phyloP scores from a whole-genome alignment of 2,113 vertebrate genomes.

The Lepus timidus region DNA sequence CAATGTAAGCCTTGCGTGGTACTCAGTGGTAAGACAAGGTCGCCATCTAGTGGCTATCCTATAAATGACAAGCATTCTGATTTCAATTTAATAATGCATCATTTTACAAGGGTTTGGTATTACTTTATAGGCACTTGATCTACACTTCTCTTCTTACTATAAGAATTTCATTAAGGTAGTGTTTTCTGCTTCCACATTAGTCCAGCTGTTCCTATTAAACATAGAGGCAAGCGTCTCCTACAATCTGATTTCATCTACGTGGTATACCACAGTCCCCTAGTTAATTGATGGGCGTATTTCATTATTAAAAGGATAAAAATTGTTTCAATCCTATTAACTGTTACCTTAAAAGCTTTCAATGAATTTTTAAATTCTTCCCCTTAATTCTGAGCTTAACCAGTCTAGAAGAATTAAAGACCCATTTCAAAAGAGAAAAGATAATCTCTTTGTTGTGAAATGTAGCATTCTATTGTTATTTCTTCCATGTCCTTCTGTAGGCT shows the following conservation, averaged over 20 bases:
- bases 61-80: not conserved
- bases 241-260: not conserved
- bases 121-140: not conserved
- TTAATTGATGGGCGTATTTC: slow-evolving; percentile 18
- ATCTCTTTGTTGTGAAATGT: not conserved
- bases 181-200: not conserved
- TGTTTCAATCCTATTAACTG: not conserved
- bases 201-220: not conserved
- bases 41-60: slow-evolving; percentile 84
- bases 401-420: not conserved
- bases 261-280: not conserved
- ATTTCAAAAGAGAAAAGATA: slow-evolving; percentile 43
- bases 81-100: not conserved
- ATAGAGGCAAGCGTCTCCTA: not conserved
- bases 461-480: not conserved
- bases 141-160: not conserved
- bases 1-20: slow-evolving; percentile 51
- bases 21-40: slow-evolving; percentile 65
- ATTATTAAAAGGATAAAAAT: not conserved
- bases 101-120: not conserved
- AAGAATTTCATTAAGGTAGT: not conserved
- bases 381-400: not conserved
- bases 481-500: no score
- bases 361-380: not conserved
- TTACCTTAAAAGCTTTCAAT: not conserved